Conservation (phyloP, 1,140 invertebrate species). For the Cherax quadricarinatus region DNA sequence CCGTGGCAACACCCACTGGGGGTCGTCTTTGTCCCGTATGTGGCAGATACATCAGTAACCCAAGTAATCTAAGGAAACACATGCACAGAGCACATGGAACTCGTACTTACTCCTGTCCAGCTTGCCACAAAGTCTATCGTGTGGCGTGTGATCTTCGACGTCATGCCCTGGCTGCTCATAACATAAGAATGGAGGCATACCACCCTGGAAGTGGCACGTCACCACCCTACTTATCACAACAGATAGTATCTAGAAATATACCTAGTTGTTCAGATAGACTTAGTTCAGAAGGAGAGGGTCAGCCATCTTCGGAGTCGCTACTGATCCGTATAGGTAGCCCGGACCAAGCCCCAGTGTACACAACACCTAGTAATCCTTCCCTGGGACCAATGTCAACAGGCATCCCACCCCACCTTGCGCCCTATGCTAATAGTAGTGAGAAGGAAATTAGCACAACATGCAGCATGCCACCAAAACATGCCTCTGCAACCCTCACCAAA, state of each 20-base stretch:
- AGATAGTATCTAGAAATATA: background rate
- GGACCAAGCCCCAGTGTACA: background rate
- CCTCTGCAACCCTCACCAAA: background rate
- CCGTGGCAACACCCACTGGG: slow-evolving; percentile 22
- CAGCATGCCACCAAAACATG: background rate
- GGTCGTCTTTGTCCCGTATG: slow-evolving; percentile 55
- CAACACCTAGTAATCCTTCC: slow-evolving; percentile 15
- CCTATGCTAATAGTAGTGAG: background rate
- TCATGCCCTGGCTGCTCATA: slow-evolving; percentile 73
- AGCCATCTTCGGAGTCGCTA: background rate
- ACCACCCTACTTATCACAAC: slow-evolving; percentile 4
- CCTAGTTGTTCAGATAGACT: background rate
- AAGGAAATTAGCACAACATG: background rate
- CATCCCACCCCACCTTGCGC: background rate
- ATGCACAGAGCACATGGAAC: slow-evolving; percentile 77
- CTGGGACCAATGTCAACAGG: background rate
- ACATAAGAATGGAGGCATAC: slow-evolving; percentile 53
- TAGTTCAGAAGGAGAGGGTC: slow-evolving; percentile 8
- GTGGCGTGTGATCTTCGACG: slow-evolving; percentile 80
- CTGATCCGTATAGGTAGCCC: background rate
- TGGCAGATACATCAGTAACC: slow-evolving; percentile 60
- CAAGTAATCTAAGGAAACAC: slow-evolving; percentile 64
- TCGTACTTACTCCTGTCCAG: slow-evolving; percentile 94
- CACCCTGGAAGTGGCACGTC: background rate
- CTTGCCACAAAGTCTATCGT: slow-evolving; percentile 92